Evolutionary conservation across 2,113 vertebrate species (phyloP).

Genomic region (Brachionichthys hirsutus): DNA sequence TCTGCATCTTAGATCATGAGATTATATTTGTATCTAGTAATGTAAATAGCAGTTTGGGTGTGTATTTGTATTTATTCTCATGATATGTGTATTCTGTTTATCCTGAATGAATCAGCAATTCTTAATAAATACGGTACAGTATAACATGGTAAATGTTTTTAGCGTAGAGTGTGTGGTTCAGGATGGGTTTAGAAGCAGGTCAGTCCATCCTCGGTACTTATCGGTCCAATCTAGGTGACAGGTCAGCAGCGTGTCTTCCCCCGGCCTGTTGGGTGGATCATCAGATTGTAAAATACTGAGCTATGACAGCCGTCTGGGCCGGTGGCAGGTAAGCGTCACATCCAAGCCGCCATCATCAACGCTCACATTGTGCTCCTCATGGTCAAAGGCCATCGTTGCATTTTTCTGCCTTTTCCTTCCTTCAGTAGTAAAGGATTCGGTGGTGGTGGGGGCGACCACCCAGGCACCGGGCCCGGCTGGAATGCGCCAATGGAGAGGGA

Average conservation of each 20-base stretch:
- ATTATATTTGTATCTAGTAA: conserved; percentile 42
- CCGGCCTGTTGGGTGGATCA: conserved; percentile 44
- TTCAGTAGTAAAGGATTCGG: conserved; percentile 34
- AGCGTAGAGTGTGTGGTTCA: background rate
- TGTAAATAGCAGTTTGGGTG: conserved; percentile 55
- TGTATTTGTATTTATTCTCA: conserved; percentile 77
- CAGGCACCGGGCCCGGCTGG: conserved; percentile 69
- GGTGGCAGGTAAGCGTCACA: conserved; percentile 68
- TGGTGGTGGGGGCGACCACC: conserved; percentile 64
- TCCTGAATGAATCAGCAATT: conserved; percentile 35
- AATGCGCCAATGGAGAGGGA: conserved; percentile 65
- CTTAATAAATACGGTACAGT: conserved; percentile 55
- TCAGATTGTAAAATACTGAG: conserved; percentile 50
- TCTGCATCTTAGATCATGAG: conserved; percentile 45
- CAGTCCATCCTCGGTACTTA: conserved; percentile 58
- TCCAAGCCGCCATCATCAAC: conserved; percentile 65
- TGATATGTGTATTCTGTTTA: conserved; percentile 51
- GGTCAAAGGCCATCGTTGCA: conserved; percentile 62
- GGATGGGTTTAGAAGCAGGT: conserved; percentile 18
- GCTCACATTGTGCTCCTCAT: conserved; percentile 70
- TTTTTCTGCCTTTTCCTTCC: conserved; percentile 68
- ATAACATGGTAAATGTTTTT: conserved; percentile 3
- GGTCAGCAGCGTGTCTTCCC: conserved; percentile 57
- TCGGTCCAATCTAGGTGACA: conserved; percentile 59
- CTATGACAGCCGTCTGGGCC: conserved; percentile 68